Evolutionary conservation across 2,797 vertebrate species (phyloP), one percentile per base, ranked within the genome.

Genomic region (Botia kubotai): DNA sequence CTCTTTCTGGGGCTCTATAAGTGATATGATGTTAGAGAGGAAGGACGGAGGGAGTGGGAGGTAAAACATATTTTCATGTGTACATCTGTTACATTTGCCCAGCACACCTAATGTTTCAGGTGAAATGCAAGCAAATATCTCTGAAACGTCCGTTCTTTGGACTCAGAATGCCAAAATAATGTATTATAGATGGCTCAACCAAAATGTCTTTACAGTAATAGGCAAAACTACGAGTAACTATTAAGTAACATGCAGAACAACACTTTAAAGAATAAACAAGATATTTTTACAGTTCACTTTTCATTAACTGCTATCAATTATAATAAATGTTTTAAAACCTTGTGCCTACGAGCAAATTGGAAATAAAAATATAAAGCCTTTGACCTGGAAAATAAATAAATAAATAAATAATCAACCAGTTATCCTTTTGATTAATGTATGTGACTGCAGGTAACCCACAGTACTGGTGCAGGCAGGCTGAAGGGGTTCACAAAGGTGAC

Each of bases 341-440:
- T 6, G n/a, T 29, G 14, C 12, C n/a, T 36, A 53, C 21, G 7
- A 19, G 36, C 7, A 33, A 58, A 67, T 43, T 46, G 23, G 23
- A 29, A 13, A 53, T 8, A 2, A 58, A 29, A 26, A 17, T 55
- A 23, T 4, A 16, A 11, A 73, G 10, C 19, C 50, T 62, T 57
- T 70, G 39, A 46, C 72, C 79, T 74, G 6, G 62, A 43, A 80
- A 70, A 4, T 1, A 71, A 62, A n/a, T n/a, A n/a, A n/a, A 2
- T 50, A 60, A 70, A 78, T 26, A 23, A 76, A 71, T 55, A 6
- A 33, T 43, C 23, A 67, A 29, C 63, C 19, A 0, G 50, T 46
- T 63, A 57, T 68, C 39, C 33, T 70, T 72, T 52, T 77, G 52
- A 80, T 80, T 33, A 80, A 76, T 80, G 73, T 71, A 60, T 16